Base-by-base conservation (phyloP, 2,888 invertebrate genomes). In the Dilophus febrilis region DNA sequence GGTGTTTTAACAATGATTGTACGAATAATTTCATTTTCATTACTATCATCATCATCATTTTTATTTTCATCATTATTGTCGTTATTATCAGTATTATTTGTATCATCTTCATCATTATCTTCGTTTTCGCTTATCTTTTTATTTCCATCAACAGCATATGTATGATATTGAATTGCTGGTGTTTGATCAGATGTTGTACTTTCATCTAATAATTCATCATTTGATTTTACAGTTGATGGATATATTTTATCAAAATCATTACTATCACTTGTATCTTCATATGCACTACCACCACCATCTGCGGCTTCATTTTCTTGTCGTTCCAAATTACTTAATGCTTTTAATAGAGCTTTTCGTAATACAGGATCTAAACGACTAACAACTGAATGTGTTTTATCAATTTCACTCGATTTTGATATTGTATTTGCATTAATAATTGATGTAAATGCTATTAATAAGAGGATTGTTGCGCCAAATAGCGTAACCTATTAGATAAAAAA, bases 241-340 rank as follows among this genome's bases (percentile, higher is more conserved):
- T n/a, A n/a, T n/a, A n/a, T n/a, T n/a, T n/a, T n/a, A 37, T 60
- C 59, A 37, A 51, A 46, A 40, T 64, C 4, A 22, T 22, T 22
- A 22, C 8, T 22, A 6, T 22, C 22, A 22, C 22, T 22, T 4
- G 22, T 65, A 3, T 55, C 54, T 3, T 59, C 51, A 40, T 58
- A 56, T 12, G 38, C 41, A 11, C 49, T 17, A 44, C 4, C 43
- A 11, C 54, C 51, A 11, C 50, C 53, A 30, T 59, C 59, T 3
- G 52, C 53, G 1, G 52, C 54, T 16, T 67, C 67, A 14, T 60
- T 54, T 37, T 65, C 69, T 45, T 72, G 74, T 46, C 73, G 71
- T 59, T 85, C 83, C 37, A 85, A 62, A 51, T 83, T 81, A 38
- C 74, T 76, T 4, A 86, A 65, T 11, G 84, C 85, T 60, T 75